Evolutionary conservation across 2,888 invertebrate species (phyloP).

Genomic region (Archips crataeganus): DNA sequence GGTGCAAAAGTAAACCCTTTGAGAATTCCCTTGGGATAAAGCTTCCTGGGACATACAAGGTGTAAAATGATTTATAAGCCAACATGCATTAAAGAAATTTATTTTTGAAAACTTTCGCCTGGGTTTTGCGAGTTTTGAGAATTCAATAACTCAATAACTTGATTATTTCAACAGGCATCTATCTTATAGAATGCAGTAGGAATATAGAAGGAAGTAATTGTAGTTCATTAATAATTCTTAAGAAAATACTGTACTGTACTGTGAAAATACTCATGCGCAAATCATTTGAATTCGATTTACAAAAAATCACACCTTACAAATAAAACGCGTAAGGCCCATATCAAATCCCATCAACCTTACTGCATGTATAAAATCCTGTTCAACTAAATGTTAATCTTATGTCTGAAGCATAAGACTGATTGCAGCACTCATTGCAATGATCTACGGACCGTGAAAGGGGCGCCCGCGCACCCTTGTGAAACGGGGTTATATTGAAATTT

Average conservation of each 20-base stretch:
- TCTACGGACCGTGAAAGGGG: constrained; percentile 43
- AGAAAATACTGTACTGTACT: too few relatives aligned
- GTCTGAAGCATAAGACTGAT: background rate
- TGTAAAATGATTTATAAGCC: background rate
- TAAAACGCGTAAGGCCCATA: background rate
- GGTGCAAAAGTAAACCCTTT: background rate
- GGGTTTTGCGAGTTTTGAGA: too few relatives aligned
- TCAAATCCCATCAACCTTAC: background rate
- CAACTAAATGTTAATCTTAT: background rate
- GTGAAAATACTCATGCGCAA: too few relatives aligned
- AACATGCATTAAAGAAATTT: background rate
- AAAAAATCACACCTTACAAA: constrained; percentile 1
- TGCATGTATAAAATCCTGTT: background rate
- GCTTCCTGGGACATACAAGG: background rate
- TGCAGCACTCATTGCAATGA: background rate
- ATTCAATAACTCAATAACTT: too few relatives aligned
- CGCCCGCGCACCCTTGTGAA: constrained; percentile 56
- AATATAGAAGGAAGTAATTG: too few relatives aligned
- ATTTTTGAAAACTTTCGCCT: too few relatives aligned
- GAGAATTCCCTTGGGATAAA: background rate
- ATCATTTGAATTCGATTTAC: background rate
- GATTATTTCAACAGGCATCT: too few relatives aligned
- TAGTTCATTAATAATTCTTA: too few relatives aligned
- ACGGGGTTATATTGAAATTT: constrained; percentile 26
- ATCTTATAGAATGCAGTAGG: too few relatives aligned